phyloP scores from a whole-genome alignment of 2,797 vertebrate species.

The Danio aesculapii region DNA sequence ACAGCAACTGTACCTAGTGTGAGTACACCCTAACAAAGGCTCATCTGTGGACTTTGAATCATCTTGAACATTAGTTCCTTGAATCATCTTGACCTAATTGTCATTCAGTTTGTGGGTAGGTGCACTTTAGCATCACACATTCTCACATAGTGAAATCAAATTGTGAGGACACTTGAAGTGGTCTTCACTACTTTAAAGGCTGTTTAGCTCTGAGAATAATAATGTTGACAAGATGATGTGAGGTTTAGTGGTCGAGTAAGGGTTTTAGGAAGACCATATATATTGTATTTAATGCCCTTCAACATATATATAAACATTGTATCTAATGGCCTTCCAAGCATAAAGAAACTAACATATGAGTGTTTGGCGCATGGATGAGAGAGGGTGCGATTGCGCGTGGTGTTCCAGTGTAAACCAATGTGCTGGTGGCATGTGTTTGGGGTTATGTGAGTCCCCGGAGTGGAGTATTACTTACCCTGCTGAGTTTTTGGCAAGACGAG shows the following conservation, averaged over 20 bases:
- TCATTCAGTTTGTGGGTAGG: no score
- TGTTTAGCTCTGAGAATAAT: neutral
- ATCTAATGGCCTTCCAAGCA: neutral
- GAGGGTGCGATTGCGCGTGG: constrained; percentile 14
- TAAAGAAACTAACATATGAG: neutral
- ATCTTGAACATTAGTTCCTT: no score
- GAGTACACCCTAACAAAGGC: no score
- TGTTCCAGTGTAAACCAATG: constrained; percentile 19
- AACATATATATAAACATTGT: neutral
- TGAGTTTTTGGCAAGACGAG: constrained; percentile 45
- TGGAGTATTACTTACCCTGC: constrained; percentile 56
- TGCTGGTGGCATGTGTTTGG: constrained; percentile 50
- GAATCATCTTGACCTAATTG: no score
- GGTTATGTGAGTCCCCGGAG: constrained; percentile 55
- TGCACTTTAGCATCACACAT: no score
- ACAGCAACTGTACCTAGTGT: no score
- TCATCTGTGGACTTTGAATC: no score
- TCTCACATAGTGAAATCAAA: constrained; percentile 8
- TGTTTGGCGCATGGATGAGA: constrained; percentile 5
- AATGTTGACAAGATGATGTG: neutral
- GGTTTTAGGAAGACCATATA: neutral
- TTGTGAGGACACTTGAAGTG: constrained; percentile 6
- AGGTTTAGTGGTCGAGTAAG: neutral
- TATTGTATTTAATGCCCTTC: neutral
- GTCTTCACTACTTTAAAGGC: neutral